Conservation (phyloP, 1,140 invertebrate species). For the Magallana angulata region DNA sequence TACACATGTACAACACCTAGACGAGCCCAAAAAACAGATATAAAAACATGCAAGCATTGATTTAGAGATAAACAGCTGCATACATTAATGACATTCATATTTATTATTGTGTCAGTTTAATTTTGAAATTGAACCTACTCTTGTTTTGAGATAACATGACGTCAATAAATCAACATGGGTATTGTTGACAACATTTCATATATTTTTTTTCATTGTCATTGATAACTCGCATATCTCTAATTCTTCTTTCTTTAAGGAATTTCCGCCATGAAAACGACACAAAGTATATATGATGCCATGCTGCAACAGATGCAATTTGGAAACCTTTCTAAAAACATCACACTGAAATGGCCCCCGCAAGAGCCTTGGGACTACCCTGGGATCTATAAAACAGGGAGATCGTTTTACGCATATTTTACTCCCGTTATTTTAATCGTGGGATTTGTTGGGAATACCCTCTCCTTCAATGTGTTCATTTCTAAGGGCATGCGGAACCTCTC, state of each 20-base stretch:
- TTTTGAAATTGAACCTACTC: too few species aligned
- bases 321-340: not conserved
- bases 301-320: not conserved
- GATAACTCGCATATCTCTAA: too few species aligned
- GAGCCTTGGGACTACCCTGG: not conserved
- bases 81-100: too few species aligned
- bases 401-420: conserved; percentile 67
- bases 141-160: too few species aligned
- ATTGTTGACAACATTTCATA: too few species aligned
- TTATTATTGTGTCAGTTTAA: too few species aligned
- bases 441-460: conserved; percentile 70
- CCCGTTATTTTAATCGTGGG: conserved; percentile 70
- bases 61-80: too few species aligned
- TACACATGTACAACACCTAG: too few species aligned
- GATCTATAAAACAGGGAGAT: conserved; percentile 24
- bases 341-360: not conserved
- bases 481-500: conserved; percentile 70
- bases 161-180: too few species aligned
- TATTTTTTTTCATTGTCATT: too few species aligned
- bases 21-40: too few species aligned
- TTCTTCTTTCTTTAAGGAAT: not conserved
- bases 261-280: conserved; percentile 1
- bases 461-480: conserved; percentile 71
- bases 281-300: conserved; percentile 1
- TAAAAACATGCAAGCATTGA: too few species aligned